These are phyloP conservation scores for Acrossocheilus fasciatus DNA, from an alignment of 2,797 vertebrate species.

Conservation along the genomic window DNA sequence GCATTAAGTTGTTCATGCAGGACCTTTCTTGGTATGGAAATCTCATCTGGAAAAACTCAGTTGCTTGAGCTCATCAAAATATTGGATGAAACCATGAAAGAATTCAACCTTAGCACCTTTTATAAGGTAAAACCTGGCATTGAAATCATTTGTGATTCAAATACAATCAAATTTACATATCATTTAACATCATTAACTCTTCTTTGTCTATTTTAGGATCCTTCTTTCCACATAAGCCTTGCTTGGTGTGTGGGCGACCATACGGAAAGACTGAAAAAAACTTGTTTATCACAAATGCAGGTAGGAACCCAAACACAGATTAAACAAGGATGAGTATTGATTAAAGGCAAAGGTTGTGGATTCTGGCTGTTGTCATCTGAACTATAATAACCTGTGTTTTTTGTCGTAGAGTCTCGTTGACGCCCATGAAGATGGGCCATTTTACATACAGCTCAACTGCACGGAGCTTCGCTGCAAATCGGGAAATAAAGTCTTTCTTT, in stretches of 20 bases:
- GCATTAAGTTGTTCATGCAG: conserved; percentile 62
- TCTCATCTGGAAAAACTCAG: conserved; percentile 77
- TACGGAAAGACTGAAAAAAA: conserved; percentile 72
- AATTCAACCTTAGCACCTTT: conserved; percentile 82
- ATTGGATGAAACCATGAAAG: conserved; percentile 82
- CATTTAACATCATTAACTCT: neutral
- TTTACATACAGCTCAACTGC: conserved; percentile 77
- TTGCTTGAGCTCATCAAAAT: conserved; percentile 79
- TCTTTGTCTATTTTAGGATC: conserved; percentile 79
- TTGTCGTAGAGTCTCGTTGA: conserved; percentile 80
- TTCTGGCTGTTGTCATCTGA: neutral
- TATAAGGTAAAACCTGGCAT: conserved; percentile 77
- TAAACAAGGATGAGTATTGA: conserved; percentile 6
- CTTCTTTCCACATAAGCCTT: conserved; percentile 93
- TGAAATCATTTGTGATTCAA: neutral
- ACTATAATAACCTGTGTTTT: neutral
- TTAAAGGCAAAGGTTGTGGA: conserved; percentile 6
- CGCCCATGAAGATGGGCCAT: conserved; percentile 81
- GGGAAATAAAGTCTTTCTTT: conserved; percentile 89
- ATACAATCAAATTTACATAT: neutral
- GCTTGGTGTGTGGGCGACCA: conserved; percentile 92
- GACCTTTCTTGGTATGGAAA: conserved; percentile 84
- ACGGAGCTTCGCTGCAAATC: conserved; percentile 87
- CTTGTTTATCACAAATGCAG: conserved; percentile 85
- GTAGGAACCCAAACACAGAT: conserved; percentile 68